Conservation (phyloP, 2,113 vertebrate genomes). For the Muntiacus reevesi region DNA sequence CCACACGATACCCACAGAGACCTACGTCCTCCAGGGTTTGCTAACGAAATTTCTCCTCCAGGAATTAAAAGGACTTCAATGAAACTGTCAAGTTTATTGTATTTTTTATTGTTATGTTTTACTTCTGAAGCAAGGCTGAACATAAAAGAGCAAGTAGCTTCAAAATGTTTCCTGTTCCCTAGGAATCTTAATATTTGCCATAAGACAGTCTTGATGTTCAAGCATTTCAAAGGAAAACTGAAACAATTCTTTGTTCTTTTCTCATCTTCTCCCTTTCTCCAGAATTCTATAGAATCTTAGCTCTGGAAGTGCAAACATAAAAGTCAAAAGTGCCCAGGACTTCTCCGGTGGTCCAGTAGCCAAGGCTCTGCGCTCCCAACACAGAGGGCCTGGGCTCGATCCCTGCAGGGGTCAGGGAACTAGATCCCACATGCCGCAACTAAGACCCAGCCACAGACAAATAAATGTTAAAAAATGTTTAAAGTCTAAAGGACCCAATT, state of each 20-base stretch:
- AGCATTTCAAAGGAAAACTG: neutral
- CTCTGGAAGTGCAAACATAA: neutral
- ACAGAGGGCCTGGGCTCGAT: neutral
- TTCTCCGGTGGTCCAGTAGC: neutral
- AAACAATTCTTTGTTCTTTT: neutral
- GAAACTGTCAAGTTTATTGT: conserved; percentile 10
- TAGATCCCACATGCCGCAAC: neutral
- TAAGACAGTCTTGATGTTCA: neutral
- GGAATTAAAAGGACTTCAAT: conserved; percentile 12
- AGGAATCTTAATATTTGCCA: neutral
- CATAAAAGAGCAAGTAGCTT: conserved; percentile 3
- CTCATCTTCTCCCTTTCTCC: neutral
- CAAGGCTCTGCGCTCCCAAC: neutral
- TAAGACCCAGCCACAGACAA: neutral
- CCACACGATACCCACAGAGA: neutral
- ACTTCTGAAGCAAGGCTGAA: neutral
- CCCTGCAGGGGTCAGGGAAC: neutral
- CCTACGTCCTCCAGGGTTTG: neutral
- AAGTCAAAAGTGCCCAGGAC: neutral
- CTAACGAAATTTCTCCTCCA: neutral
- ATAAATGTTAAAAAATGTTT: neutral
- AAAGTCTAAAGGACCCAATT: neutral
- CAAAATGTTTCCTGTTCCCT: neutral
- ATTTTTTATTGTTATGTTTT: neutral
- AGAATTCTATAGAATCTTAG: neutral